Conservation (phyloP, 2,888 invertebrate genomes). For the Tetrapedia diversipes region DNA sequence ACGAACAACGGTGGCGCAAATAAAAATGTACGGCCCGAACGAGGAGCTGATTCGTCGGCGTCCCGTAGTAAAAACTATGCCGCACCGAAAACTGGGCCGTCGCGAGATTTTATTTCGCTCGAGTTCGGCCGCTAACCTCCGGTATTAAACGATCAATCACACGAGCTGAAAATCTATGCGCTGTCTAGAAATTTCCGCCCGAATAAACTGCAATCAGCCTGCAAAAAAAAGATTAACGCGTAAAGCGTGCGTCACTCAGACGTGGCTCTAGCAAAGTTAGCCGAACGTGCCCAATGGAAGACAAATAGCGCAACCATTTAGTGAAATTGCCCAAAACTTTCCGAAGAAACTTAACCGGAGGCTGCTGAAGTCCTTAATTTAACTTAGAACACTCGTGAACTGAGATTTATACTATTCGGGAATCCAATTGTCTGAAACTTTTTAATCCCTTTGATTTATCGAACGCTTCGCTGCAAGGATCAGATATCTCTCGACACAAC, state of each 20-base stretch:
- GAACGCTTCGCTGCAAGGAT: too few species aligned
- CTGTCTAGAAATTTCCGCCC: background rate
- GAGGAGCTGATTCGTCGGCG: background rate
- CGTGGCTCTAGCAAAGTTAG: background rate
- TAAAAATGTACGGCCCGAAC: background rate
- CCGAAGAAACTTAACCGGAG: too few species aligned
- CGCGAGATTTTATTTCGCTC: background rate
- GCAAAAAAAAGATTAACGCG: background rate
- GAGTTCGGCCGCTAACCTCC: background rate
- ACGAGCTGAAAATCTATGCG: background rate
- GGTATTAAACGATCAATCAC: constrained; percentile 2
- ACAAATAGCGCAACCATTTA: background rate
- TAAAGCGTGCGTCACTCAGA: background rate
- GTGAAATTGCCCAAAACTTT: too few species aligned
- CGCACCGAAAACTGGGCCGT: background rate
- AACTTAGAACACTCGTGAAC: background rate
- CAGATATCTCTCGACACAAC: too few species aligned
- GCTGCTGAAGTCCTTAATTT: too few species aligned
- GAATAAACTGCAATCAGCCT: background rate
- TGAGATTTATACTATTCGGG: background rate
- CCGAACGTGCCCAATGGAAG: background rate
- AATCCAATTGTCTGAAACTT: too few species aligned
- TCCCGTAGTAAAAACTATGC: background rate
- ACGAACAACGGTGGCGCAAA: background rate
- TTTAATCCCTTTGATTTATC: too few species aligned